Evolutionary conservation across 2,888 invertebrate species (phyloP).

Genomic region (Ceraclea dissimilis): DNA sequence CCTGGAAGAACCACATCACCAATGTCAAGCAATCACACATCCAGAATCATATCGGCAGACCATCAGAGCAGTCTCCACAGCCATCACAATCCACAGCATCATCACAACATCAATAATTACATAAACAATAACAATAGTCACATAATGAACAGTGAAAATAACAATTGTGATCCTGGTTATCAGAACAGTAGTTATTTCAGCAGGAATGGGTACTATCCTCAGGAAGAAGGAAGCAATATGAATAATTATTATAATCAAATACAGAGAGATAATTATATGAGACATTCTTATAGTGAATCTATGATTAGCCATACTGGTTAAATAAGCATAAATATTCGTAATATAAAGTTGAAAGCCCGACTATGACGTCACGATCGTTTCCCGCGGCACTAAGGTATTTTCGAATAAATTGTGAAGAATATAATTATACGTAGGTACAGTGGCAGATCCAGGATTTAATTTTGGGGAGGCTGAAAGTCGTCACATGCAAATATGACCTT

Average conservation of each 20-base stretch:
- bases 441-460: no score
- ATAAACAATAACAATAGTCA: no score
- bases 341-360: no score
- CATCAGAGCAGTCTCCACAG: neutral
- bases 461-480: no score
- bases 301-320: conserved; percentile 21
- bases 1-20: conserved; percentile 33
- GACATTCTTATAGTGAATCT: conserved; percentile 21
- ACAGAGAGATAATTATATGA: conserved; percentile 19
- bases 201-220: conserved; percentile 30
- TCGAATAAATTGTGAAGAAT: no score
- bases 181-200: conserved; percentile 11
- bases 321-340: neutral
- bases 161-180: conserved; percentile 4
- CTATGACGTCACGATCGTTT: no score
- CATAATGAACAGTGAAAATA: conserved; percentile 13
- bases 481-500: no score
- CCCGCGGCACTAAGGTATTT: no score
- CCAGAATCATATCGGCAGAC: neutral
- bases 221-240: conserved; percentile 36
- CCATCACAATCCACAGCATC: neutral
- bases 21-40: conserved; percentile 23
- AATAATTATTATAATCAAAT: conserved; percentile 30
- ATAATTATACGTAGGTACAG: no score
- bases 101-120: no score